phyloP scores from a whole-genome alignment of 2,888 invertebrate species.

The Neoaliturus tenellus region DNA sequence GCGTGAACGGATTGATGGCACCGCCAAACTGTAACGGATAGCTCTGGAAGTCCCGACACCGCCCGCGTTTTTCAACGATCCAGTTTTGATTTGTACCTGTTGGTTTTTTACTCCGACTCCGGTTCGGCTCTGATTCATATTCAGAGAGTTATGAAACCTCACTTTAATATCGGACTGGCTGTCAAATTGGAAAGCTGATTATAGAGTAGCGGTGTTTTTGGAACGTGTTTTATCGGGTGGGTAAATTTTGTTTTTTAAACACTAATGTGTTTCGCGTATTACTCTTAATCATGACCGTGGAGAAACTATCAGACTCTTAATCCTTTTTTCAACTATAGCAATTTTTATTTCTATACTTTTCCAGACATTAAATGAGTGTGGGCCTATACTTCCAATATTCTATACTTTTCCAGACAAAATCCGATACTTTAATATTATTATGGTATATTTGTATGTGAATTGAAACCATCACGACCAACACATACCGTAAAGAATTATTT shows the following conservation, averaged over 20 bases:
- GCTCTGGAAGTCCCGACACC: background rate
- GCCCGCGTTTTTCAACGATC: slow-evolving; percentile 28
- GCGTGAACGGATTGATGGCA: background rate
- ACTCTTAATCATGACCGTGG: no score
- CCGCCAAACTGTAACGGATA: slow-evolving; percentile 10
- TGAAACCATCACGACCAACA: no score
- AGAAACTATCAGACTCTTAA: no score
- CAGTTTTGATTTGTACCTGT: slow-evolving; percentile 35
- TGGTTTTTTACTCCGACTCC: slow-evolving; percentile 5
- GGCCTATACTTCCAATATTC: no score
- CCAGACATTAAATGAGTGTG: no score
- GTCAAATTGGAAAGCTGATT: slow-evolving; percentile 24
- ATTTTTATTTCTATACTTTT: no score
- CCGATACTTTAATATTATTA: no score
- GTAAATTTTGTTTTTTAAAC: background rate
- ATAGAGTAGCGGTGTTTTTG: slow-evolving; percentile 1
- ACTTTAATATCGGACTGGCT: background rate
- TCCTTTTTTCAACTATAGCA: no score
- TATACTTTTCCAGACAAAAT: no score
- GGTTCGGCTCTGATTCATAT: background rate
- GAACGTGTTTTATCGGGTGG: background rate
- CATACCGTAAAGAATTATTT: no score
- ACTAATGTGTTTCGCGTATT: background rate
- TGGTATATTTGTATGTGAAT: no score
- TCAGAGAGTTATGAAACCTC: slow-evolving; percentile 2